phyloP scores from a whole-genome alignment of 2,113 vertebrate genomes.

The Rhinolophus ferrumequinum region DNA sequence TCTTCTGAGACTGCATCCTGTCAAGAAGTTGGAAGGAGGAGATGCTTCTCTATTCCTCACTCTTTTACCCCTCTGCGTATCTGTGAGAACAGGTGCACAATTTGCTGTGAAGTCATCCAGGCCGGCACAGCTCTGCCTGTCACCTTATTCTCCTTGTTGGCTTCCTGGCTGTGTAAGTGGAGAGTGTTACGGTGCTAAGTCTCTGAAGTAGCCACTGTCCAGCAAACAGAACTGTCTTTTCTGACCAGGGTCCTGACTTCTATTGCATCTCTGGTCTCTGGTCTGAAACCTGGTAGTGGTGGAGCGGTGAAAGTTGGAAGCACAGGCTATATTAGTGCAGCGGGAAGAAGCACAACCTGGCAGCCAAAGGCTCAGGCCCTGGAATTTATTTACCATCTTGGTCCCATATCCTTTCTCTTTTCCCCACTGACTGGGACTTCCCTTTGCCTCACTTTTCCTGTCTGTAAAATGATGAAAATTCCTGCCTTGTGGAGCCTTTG shows the following conservation, averaged over 20 bases:
- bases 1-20: fast-evolving
- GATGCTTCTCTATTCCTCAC: background rate
- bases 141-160: background rate
- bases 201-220: background rate
- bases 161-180: background rate
- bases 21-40: background rate
- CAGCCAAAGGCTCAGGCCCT: too few relatives aligned
- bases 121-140: background rate
- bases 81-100: background rate
- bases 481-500: too few relatives aligned
- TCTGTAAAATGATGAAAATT: background rate
- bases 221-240: background rate
- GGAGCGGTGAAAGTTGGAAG: background rate
- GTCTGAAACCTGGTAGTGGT: background rate
- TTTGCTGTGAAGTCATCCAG: too few relatives aligned
- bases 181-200: background rate
- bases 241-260: background rate
- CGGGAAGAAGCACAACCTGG: background rate
- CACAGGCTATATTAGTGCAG: background rate
- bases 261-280: background rate
- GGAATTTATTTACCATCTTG: background rate
- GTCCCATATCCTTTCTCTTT: background rate
- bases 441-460: background rate
- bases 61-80: background rate
- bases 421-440: background rate